Base-by-base conservation (phyloP, 2,113 vertebrate genomes). In the Pholis gunnellus region DNA sequence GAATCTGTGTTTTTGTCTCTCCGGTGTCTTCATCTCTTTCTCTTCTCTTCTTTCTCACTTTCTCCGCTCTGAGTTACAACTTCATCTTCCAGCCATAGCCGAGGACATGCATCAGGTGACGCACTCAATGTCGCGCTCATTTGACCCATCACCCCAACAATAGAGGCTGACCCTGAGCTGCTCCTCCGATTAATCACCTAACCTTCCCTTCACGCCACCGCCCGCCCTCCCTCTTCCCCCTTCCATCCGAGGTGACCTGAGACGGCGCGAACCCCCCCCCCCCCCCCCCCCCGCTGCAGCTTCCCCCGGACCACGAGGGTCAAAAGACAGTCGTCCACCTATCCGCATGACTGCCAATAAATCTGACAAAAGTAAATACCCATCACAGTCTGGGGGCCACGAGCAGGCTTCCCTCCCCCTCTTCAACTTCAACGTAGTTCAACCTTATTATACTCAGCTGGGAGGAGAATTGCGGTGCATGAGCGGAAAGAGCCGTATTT, bases 281-380 rank as follows among this genome's bases (percentile, higher is more conserved):
- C 83, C 75, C 64, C 83, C 75, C 64, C 83, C 75, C 64, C 83
- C 79, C 22, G 11, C 77, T 15, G 27, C 71, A 9, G 22, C 52
- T 56, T 61, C 71, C 67, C n/a, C 11, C 73, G 52, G 73, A 83
- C 85, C 77, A 75, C 25, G 9, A 83, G 88, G 88, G 79, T 88
- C 65, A 46, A 75, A 67, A 91, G 90, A 90, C 75, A 78, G 81
- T 80, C 66, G 59, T 82, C 87, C 88, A 79, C 81, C 75, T 77
- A 91, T 91, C 82, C 77, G 27, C 86, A 83, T 79, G 88, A 87
- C 83, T 87, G 86, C 87, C 65, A 70, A 82, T 86, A 93, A 95
- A 94, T 94, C 89, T 92, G 87, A 88, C 31, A 78, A 89, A 94
- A 92, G 90, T 95, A 94, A 94, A 94, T 94, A 94, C 92, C 91